These are phyloP conservation scores for Seira ritae DNA, from an alignment of 2,888 invertebrate genomes.

Conservation along the genomic window DNA sequence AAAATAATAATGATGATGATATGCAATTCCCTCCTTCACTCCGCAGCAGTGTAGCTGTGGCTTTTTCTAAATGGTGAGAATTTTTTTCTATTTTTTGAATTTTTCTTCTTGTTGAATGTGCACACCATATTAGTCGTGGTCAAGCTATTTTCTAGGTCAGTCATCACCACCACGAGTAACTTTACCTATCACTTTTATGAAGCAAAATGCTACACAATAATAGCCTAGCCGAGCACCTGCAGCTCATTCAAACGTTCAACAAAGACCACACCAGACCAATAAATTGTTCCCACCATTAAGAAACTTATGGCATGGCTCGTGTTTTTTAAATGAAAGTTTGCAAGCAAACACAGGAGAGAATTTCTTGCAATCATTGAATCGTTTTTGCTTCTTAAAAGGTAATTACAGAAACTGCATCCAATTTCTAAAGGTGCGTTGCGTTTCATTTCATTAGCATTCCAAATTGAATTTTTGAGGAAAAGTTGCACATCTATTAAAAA, in stretches of 20 bases:
- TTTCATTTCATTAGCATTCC: too few species aligned
- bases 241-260: background rate
- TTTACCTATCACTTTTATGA: background rate
- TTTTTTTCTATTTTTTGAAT: too few species aligned
- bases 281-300: slow-evolving; percentile 29
- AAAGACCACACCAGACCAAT: background rate
- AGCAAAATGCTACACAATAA: too few species aligned
- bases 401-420: too few species aligned
- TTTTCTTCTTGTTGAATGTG: too few species aligned
- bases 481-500: too few species aligned
- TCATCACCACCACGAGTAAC: background rate
- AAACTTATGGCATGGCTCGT: background rate
- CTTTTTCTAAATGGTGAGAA: background rate
- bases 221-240: background rate
- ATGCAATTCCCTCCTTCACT: background rate
- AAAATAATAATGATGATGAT: background rate
- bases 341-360: background rate
- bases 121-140: slow-evolving; percentile 42
- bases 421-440: too few species aligned
- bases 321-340: slow-evolving; percentile 27
- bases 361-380: too few species aligned
- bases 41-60: too few species aligned
- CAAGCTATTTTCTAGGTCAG: slow-evolving; percentile 58
- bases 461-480: too few species aligned
- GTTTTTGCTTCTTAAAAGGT: too few species aligned